A percentile compares a stretch with the other conserved stretches of the same genome.
phyloP scores from a whole-genome alignment of 2,888 invertebrate genomes.

The Dryomyza anilis region DNA sequence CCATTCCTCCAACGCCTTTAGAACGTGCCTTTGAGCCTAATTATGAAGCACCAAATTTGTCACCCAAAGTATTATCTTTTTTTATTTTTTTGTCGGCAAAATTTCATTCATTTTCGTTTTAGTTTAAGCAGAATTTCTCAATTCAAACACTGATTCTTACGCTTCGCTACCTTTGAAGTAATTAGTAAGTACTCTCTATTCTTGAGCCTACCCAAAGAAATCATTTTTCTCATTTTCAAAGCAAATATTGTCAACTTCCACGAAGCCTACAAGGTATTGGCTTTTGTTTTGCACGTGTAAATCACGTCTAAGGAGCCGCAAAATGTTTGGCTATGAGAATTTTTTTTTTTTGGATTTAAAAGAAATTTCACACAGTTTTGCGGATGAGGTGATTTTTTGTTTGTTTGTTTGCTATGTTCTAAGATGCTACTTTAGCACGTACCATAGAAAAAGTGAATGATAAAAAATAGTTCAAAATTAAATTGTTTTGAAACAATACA shows the following conservation, averaged over 20 bases:
- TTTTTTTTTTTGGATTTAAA: background rate
- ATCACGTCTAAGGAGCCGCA: background rate
- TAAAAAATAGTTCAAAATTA: too few species aligned
- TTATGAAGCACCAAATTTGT: background rate
- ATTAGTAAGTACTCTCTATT: background rate
- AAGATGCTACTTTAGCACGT: background rate
- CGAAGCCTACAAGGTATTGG: slow-evolving; percentile 5
- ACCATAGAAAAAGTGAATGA: background rate
- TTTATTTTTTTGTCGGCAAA: too few species aligned
- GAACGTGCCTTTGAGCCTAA: background rate
- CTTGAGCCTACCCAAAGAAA: background rate
- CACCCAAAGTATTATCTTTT: background rate
- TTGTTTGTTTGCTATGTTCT: background rate
- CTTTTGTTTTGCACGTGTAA: slow-evolving; percentile 20
- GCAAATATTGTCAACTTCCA: slow-evolving; percentile 24
- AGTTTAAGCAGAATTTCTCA: too few species aligned
- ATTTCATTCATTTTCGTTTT: too few species aligned
- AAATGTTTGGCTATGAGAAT: background rate
- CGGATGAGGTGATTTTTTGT: too few species aligned
- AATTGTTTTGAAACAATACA: too few species aligned
- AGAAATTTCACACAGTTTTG: slow-evolving; percentile 3
- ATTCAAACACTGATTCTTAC: background rate
- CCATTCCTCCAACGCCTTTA: too few species aligned
- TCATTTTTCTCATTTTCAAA: background rate
- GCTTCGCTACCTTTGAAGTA: slow-evolving; percentile 8